These are phyloP conservation scores for Alouatta palliata DNA, from an alignment of 2,113 vertebrate genomes.

Conservation along the genomic window DNA sequence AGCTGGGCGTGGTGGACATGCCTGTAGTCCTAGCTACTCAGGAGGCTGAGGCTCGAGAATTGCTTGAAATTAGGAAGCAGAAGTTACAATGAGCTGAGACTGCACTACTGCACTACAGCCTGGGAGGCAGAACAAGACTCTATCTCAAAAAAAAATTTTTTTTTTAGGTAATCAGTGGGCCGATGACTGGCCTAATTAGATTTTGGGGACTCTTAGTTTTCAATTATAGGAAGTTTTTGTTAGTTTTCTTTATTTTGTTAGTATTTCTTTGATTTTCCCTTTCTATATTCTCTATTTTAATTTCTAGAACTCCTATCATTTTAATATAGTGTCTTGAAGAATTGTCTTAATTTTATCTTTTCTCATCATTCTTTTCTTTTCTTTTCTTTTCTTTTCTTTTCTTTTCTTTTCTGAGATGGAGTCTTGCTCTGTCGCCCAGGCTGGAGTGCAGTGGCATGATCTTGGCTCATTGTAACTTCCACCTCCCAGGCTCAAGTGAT, in stretches of 20 bases:
- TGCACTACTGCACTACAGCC: no score
- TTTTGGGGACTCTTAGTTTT: neutral
- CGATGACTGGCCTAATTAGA: neutral
- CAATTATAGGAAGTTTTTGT: neutral
- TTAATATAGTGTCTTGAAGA: neutral
- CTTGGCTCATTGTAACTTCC: no score
- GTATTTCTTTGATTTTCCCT: neutral
- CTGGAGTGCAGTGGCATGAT: no score
- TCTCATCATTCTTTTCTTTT: neutral
- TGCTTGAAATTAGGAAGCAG: no score
- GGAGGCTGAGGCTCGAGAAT: no score
- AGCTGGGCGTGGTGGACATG: no score
- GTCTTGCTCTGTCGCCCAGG: no score
- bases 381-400: neutral
- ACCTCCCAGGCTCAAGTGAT: neutral
- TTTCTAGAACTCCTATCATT: neutral
- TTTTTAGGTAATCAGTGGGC: neutral
- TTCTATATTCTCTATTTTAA: neutral
- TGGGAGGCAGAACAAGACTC: no score
- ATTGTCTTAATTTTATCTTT: neutral
- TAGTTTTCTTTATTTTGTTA: neutral
- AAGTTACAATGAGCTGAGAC: no score
- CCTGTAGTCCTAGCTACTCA: no score
- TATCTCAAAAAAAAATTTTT: neutral
- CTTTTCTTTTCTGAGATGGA: neutral